Base-by-base conservation (phyloP, 2,888 invertebrate genomes). In the Ectropis crepuscularia region DNA sequence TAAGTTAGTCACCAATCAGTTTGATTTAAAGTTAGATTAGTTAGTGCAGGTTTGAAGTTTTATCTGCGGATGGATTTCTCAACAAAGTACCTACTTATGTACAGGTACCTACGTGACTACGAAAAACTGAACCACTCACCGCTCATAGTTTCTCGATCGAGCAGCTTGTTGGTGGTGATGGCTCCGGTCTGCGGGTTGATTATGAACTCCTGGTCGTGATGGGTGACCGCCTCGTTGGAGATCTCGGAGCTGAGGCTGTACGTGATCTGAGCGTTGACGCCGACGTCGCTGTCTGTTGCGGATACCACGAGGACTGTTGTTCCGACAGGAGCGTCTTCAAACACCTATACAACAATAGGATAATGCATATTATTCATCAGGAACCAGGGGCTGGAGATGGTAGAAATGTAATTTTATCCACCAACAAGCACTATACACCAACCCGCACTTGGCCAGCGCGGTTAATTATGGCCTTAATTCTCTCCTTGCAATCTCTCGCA, bases 121-220 rank as follows among this genome's bases (percentile, higher is more conserved):
- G 38, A n/a, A n/a, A 1, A 47, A 47, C 43, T 0, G 39, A 12
- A 42, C 9, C 6, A 64, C 84, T 81, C 54, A 93, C 93, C 96
- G 70, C 95, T 95, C 72, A 94, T 93, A 11, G 95, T 94, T 87
- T 99, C 99, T 37, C 99, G 93, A 84, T 99, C 99, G 51, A 99
- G 87, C 2, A 94, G 81, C 70, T 96, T 96, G 11, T 96, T 96
- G 0, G 99, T 98, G 0, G 96, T 95, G 42, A 99, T 97, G 0
- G 98, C 98, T 0, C 99, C 99, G 0, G 98, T 98, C 82, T 96
- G 97, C 0, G 97, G 94, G 84, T 99, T 98, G 71, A 99, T 98
- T 7, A 96, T 93, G 83, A 99, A 99, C 71, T 95, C 95, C 73
- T 95, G 95, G 10, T 95, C 95, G 7, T 93, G 92, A 50, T 94